Evolutionary conservation across 2,888 invertebrate genomes (phyloP).

Genomic region (Steromphala cineraria): DNA sequence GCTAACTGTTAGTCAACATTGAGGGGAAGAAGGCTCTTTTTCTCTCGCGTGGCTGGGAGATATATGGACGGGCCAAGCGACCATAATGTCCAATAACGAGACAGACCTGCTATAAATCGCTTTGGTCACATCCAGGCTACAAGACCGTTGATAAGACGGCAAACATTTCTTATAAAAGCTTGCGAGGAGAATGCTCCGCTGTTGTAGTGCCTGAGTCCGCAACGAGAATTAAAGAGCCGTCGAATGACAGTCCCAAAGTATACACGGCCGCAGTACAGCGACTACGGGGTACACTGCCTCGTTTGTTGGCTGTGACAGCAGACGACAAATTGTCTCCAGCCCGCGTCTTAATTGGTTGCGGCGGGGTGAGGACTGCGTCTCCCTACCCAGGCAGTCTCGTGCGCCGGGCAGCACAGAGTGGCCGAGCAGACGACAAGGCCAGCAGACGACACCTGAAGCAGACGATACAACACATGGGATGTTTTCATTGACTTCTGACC

Average conservation of each 20-base stretch:
- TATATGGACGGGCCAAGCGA: background rate
- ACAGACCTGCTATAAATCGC: slow-evolving; percentile 1
- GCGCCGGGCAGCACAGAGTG: background rate
- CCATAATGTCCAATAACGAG: slow-evolving; percentile 6
- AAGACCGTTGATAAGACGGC: slow-evolving; percentile 6
- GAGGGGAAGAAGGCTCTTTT: background rate
- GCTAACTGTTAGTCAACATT: no score
- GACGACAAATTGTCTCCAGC: slow-evolving; percentile 19
- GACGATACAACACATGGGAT: slow-evolving; percentile 3
- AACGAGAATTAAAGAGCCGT: background rate
- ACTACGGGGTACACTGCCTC: background rate
- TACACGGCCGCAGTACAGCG: background rate
- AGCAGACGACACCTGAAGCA: background rate
- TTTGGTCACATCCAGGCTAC: slow-evolving; percentile 1
- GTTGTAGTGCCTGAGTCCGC: background rate
- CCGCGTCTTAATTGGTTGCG: slow-evolving; percentile 14
- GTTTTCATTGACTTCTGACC: slow-evolving; percentile 16
- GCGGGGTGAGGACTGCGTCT: background rate
- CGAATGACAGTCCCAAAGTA: background rate
- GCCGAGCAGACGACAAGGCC: slow-evolving; percentile 3
- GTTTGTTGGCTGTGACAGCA: slow-evolving; percentile 6
- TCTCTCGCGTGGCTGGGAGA: slow-evolving; percentile 1
- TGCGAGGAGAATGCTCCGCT: background rate
- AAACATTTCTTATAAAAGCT: background rate
- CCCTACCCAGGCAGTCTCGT: slow-evolving; percentile 1